These are phyloP conservation scores for Ispidina lecontei DNA, from an alignment of 2,797 vertebrate genomes.

Conservation along the genomic window DNA sequence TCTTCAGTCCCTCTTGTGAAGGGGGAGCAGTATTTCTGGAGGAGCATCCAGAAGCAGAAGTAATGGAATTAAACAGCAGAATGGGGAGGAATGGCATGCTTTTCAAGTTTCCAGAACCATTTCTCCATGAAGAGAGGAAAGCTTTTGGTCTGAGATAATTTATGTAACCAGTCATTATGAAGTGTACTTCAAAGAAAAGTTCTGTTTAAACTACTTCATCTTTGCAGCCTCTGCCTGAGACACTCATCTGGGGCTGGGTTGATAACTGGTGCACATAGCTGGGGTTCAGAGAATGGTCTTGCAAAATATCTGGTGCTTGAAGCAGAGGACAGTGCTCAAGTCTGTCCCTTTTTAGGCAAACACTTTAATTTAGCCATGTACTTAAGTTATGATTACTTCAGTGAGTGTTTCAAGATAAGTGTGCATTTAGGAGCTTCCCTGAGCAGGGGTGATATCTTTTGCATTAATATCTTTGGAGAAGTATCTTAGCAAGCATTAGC, in stretches of 20 bases:
- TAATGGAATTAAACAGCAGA: not conserved
- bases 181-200: not conserved
- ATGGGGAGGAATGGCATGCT: not conserved
- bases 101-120: not conserved
- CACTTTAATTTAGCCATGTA: slow-evolving; percentile 6
- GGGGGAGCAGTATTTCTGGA: not conserved
- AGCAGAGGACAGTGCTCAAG: not conserved
- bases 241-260: not conserved
- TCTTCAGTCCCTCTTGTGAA: not conserved
- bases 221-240: not conserved
- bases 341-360: slow-evolving; percentile 14
- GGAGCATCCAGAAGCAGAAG: not conserved
- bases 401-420: not conserved
- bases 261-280: not conserved
- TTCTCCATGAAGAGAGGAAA: not conserved
- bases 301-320: slow-evolving; percentile 28
- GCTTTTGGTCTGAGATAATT: not conserved
- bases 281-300: not conserved
- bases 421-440: not conserved
- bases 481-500: not conserved
- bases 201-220: not conserved
- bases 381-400: not conserved
- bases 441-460: not conserved
- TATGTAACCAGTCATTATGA: not conserved
- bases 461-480: not conserved